Base-by-base conservation (phyloP, 1,140 invertebrate genomes). In the Scaptomyza hsui region DNA sequence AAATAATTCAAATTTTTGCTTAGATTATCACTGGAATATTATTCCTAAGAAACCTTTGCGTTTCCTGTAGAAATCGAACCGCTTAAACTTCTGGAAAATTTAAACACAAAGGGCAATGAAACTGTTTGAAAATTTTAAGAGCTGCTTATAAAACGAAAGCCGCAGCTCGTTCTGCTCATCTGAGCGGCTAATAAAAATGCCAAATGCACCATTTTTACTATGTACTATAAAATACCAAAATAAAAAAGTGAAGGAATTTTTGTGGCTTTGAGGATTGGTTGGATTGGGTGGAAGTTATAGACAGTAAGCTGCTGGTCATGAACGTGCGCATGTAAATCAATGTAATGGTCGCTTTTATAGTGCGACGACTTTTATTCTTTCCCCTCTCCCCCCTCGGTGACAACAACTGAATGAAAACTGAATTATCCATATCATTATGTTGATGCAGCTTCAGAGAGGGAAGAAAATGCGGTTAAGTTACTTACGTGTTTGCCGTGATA, bases 321-420 rank as follows among this genome's bases (percentile, higher is more conserved):
- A 72, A 72, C 55, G 57, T 56, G 62, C 63, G 70, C 73, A 76
- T 76, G 73, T 76, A 76, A 76, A 76, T 76, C 70, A 76, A 73
- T 76, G 73, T 76, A 76, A 76, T 76, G 59, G 57, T 55, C 63
- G 52, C 48, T 76, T 76, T 76, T 76, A 76, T 68, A 57, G 52
- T 59, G 39, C 55, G 15, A 59, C 56, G 56, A 60, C 53, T 59
- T 57, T 59, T 52, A 21, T 29, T 53, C 21, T 18, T 9, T 21
- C 21, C 4, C 7, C 44, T 3, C 13, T 7, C 7, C 1, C 7
- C 4, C 10, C 15, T 9, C 73, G 57, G 48, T 59, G 70, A 76
- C 73, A 76, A 73, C 49, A 67, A 68, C 57, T 62, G 63, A 68
- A 72, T 56, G 55, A 72, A 75, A 71, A 69, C 52, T 72, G 67